Evolutionary conservation across 2,113 vertebrate species (phyloP), one percentile per base, ranked within the genome.

Genomic region (Rallus limicola): DNA sequence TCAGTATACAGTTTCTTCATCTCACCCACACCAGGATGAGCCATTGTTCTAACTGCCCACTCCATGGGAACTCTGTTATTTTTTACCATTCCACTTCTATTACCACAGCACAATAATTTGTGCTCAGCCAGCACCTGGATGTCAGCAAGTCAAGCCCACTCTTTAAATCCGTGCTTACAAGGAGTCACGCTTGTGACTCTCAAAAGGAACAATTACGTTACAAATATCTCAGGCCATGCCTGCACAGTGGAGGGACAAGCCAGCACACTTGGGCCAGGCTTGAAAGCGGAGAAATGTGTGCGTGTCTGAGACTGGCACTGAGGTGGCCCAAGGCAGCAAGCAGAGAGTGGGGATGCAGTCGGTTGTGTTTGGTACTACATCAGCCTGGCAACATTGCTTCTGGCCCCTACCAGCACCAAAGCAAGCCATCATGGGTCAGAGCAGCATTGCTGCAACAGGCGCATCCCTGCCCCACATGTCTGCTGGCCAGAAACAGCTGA

Each of bases 361-460:
- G 7, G 24, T 13, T 11, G 15, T 40, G 67, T 40, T 70, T 1
- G 1, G 36, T 25, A 42, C 29, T 34, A 10, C 52, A n/a, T 11
- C 8, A 2, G 10, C 6, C 48, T 53, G 68, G 46, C 31, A 33
- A 28, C 3, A 6, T 17, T 1, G 0, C 8, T 58, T 13, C 56
- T 62, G 71, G 34, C 5, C 34, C 34, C 40, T 1, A 1, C 6
- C 2, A 0, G 28, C 55, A 79, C 28, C 33, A 40, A 21, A 69
- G 36, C 0, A 2, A 60, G 42, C 20, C 2, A 0, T 44, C 56
- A 23, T 0, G 1, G 70, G 55, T 82, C 1, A 1, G 29, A 76
- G 29, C n/a, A 42, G 40, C 11, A 12, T 17, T 0, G 1, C 56
- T 74, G 28, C 65, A 48, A 38, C 34, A 48, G 44, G 9, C 10